A percentile compares a stretch with the other conserved stretches of the same genome.
Evolutionary conservation across 2,113 vertebrate genomes (phyloP).

Genomic region (Lamprotornis superbus): DNA sequence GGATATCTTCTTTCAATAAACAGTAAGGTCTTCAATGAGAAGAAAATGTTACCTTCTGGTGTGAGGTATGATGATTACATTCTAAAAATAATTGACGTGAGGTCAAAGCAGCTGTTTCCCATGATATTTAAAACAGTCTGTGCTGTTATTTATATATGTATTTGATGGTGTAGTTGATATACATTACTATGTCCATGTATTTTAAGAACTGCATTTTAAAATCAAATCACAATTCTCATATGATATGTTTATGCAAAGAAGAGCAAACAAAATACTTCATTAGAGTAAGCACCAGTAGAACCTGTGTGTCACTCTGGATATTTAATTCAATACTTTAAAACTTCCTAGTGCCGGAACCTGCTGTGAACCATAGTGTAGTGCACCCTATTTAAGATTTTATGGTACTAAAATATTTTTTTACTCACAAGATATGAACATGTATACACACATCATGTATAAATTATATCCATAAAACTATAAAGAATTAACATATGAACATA

Average conservation of each 20-base stretch:
- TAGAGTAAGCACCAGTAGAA: neutral
- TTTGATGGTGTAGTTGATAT: neutral
- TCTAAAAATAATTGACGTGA: neutral
- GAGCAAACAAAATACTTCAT: neutral
- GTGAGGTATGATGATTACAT: constrained; percentile 67
- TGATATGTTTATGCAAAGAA: neutral
- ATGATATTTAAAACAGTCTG: neutral
- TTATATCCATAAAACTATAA: neutral
- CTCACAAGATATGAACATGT: neutral
- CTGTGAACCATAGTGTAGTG: neutral
- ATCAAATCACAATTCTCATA: neutral
- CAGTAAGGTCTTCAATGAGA: constrained; percentile 64
- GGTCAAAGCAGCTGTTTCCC: neutral
- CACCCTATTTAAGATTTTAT: neutral
- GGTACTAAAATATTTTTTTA: neutral
- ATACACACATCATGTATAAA: neutral
- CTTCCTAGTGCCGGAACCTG: neutral
- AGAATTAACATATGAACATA: neutral
- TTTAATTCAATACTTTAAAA: neutral
- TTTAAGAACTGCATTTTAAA: neutral
- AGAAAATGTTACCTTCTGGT: constrained; percentile 60
- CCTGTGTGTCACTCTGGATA: neutral
- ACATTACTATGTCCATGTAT: neutral
- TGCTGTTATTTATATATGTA: neutral
- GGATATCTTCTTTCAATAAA: constrained; percentile 77